A percentile compares a stretch with the other conserved stretches of the same genome.
Conservation (phyloP, 2,113 vertebrate species). For the Butastur rufipennis region DNA sequence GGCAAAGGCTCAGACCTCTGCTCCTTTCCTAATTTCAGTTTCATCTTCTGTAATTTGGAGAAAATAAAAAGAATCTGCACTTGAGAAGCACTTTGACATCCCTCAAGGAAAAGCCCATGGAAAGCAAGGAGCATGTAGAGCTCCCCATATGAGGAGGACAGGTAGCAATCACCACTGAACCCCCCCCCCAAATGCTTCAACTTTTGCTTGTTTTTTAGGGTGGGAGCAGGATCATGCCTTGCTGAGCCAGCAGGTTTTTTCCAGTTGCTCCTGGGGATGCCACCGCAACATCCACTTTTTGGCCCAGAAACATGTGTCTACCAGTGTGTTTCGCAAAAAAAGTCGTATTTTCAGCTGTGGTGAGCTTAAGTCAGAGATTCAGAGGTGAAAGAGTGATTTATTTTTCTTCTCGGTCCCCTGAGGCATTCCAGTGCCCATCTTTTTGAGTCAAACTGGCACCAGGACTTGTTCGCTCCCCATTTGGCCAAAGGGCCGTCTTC, state of each 20-base stretch:
- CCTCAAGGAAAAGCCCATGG: background rate
- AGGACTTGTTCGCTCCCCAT: background rate
- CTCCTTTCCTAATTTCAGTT: background rate
- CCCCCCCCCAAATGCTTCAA: background rate
- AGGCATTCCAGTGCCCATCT: background rate
- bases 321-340: background rate
- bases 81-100: background rate
- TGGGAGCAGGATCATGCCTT: background rate
- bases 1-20: background rate
- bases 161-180: background rate
- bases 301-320: background rate
- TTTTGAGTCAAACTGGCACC: background rate
- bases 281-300: background rate
- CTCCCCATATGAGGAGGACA: fast-evolving
- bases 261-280: background rate
- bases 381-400: background rate
- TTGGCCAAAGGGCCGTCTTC: background rate
- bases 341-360: background rate
- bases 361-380: background rate
- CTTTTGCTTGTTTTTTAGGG: background rate
- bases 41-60: background rate
- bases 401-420: background rate
- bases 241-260: background rate
- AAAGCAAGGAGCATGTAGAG: background rate
- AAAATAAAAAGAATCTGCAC: background rate